phyloP scores from a whole-genome alignment of 1,140 invertebrate genomes.

The Steinernema feltiae region DNA sequence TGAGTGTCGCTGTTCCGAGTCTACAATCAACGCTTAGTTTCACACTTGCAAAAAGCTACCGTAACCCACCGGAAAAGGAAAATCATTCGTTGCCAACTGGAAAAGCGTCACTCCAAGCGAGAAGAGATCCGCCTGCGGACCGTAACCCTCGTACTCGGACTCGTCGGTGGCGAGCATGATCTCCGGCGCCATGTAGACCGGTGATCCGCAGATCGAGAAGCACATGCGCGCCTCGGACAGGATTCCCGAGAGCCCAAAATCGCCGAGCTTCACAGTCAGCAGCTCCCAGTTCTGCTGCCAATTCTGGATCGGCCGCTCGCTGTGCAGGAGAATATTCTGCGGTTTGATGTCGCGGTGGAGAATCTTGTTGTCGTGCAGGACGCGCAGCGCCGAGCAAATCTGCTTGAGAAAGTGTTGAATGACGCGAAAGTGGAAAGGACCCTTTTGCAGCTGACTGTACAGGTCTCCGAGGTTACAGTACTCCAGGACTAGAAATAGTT shows the following conservation, averaged over 20 bases:
- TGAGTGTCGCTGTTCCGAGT: not conserved
- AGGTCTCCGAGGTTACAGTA: not conserved
- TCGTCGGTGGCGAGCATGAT: not conserved
- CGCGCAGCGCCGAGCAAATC: not conserved
- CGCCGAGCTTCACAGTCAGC: not conserved
- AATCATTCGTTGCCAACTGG: constrained; percentile 1
- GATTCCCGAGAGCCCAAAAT: not conserved
- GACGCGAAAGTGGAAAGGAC: not conserved
- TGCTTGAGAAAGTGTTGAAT: not conserved
- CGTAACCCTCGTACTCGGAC: not conserved
- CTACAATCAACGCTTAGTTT: too few relatives aligned
- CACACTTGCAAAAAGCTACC: too few relatives aligned
- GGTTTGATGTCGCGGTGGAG: not conserved
- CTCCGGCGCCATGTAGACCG: constrained; percentile 1
- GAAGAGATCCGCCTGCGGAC: not conserved
- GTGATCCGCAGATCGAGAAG: not conserved
- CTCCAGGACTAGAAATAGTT: not conserved
- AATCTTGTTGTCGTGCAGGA: not conserved
- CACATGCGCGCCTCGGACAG: not conserved
- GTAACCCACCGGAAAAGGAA: not conserved
- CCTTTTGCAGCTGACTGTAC: not conserved
- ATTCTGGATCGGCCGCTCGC: not conserved
- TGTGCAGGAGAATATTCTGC: not conserved
- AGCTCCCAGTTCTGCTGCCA: not conserved
- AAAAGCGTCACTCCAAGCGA: not conserved